phyloP scores from a whole-genome alignment of 2,888 invertebrate genomes.

The Leucozona laternaria region DNA sequence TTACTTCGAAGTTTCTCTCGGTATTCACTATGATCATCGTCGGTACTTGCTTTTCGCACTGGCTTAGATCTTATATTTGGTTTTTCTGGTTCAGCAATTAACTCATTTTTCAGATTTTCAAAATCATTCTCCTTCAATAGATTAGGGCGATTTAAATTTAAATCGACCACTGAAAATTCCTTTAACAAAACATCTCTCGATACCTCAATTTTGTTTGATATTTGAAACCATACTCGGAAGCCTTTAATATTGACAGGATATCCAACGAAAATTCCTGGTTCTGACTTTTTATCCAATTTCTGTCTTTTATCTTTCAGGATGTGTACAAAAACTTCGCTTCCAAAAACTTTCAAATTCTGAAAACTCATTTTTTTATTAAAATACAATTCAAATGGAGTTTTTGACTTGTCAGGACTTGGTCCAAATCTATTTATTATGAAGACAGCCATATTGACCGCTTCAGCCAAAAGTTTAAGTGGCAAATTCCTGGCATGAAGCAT shows the following conservation, averaged over 20 bases:
- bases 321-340: conserved; percentile 79
- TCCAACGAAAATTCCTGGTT: too few species aligned
- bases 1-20: conserved; percentile 1
- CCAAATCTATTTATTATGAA: conserved; percentile 80
- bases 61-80: background rate
- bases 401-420: conserved; percentile 68
- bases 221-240: too few species aligned
- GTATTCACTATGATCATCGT: background rate
- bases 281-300: too few species aligned
- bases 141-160: too few species aligned
- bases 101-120: conserved; percentile 1
- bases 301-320: conserved; percentile 15
- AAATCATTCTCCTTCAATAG: background rate
- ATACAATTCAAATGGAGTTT: conserved; percentile 78
- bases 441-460: conserved; percentile 80
- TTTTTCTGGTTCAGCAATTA: background rate
- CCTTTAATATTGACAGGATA: too few species aligned
- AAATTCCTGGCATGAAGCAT: conserved; percentile 67
- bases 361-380: background rate
- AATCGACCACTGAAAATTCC: too few species aligned
- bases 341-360: conserved; percentile 79
- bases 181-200: too few species aligned
- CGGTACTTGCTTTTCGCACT: background rate
- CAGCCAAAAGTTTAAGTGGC: conserved; percentile 79
- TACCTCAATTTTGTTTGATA: too few species aligned